phyloP scores from a whole-genome alignment of 2,797 vertebrate genomes.

The Gorsachius magnificus region DNA sequence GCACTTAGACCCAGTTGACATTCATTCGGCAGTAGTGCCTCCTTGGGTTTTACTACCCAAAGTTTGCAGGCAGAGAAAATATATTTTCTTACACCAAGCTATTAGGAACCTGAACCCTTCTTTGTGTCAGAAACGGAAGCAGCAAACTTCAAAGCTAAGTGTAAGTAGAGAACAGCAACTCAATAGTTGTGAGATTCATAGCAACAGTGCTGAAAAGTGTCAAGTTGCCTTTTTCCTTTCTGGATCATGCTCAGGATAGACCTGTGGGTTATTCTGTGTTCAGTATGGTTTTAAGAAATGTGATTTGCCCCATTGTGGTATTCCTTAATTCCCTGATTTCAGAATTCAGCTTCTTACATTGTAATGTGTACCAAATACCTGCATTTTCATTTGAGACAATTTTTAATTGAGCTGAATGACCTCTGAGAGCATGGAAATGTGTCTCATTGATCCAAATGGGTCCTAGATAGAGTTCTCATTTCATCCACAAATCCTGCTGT shows the following conservation, averaged over 20 bases:
- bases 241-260: background rate
- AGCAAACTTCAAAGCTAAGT: conserved; percentile 19
- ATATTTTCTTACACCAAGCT: background rate
- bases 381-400: background rate
- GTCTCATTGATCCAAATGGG: background rate
- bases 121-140: background rate
- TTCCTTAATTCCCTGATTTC: background rate
- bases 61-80: background rate
- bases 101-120: background rate
- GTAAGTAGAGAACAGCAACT: background rate
- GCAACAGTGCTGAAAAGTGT: background rate
- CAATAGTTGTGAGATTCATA: background rate
- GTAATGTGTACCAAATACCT: background rate
- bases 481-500: background rate
- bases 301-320: background rate
- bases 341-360: background rate
- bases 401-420: conserved; percentile 9
- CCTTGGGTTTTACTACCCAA: background rate
- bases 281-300: background rate
- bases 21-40: background rate
- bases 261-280: background rate
- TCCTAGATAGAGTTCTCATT: background rate
- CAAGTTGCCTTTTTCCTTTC: background rate
- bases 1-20: background rate
- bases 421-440: background rate